Base-by-base conservation (phyloP, 2,797 vertebrate species). In the Mus minutoides region DNA sequence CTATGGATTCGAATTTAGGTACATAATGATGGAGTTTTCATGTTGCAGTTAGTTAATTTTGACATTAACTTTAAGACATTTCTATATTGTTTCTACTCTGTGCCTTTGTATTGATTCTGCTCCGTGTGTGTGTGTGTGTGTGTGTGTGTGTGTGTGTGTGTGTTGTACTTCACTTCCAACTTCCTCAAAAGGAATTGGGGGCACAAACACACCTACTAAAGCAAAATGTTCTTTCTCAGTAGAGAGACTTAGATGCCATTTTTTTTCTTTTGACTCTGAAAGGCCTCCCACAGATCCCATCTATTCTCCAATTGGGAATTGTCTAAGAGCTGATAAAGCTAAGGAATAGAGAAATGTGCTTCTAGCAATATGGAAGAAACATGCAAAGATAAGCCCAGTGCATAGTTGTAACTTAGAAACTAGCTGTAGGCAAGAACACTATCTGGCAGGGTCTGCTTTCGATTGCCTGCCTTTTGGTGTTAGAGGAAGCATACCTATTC, bases 1-100 rank as follows among this genome's bases (percentile, higher is more conserved):
- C 52, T 82, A 17, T 9, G 75, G 49, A 94, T 90, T 95, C 46
- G 85, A 73, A 90, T 88, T 85, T 92, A 93, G 54, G 11, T 31
- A 86, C 12, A 31, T 29, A 29, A 86, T 22, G 21, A 52, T 87
- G 31, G 1, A 46, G 80, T 86, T 43, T 58, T 34, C 2, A 37
- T 40, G 19, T 88, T 82, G 56, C 17, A 83, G 31, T 34, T 90
- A 64, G 17, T 60, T 90, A 31, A 83, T 86, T 95, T 90, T 73
- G n/a, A 77, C 60, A 54, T 73, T 85, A 84, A 49, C 40, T 14
- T 83, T 76, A 76, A 86, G 31, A 64, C 16, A 82, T 2, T 49
- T 89, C 9, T 94, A 1, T 24, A 2, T 52, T 78, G 37, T 78
- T 80, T 92, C 46, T 77, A 5, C 46, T 64, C 52, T 77, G 62